phyloP scores from a whole-genome alignment of 2,113 vertebrate genomes.

The Prietella phreatophila region DNA sequence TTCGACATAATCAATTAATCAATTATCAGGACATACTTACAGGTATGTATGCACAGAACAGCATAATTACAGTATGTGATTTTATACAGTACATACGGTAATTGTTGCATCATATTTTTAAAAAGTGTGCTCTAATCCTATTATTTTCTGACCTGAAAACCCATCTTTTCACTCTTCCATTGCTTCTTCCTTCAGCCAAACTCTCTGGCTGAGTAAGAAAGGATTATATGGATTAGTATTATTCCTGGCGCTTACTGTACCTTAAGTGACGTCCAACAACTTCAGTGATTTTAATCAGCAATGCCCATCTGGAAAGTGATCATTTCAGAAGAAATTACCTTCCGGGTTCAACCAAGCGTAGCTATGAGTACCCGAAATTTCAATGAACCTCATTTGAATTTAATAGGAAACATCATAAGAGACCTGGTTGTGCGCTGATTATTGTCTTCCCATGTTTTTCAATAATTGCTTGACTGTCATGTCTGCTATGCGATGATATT shows the following conservation, averaged over 20 bases:
- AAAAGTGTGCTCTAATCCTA: conserved; percentile 13
- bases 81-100: background rate
- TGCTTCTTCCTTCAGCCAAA: background rate
- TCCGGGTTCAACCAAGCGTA: background rate
- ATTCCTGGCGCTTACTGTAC: background rate
- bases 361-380: background rate
- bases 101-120: background rate
- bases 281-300: background rate
- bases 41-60: background rate
- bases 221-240: conserved; percentile 2
- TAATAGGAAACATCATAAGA: background rate
- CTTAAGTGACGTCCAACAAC: background rate
- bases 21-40: background rate
- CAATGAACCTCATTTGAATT: background rate
- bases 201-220: background rate
- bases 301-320: background rate
- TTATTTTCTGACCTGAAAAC: background rate
- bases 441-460: background rate
- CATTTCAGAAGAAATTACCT: background rate
- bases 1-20: background rate
- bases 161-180: background rate
- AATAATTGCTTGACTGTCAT: background rate
- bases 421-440: background rate
- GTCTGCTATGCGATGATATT: background rate
- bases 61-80: background rate